Evolutionary conservation across 1,140 invertebrate species (phyloP).

Genomic region (Mercenaria mercenaria): DNA sequence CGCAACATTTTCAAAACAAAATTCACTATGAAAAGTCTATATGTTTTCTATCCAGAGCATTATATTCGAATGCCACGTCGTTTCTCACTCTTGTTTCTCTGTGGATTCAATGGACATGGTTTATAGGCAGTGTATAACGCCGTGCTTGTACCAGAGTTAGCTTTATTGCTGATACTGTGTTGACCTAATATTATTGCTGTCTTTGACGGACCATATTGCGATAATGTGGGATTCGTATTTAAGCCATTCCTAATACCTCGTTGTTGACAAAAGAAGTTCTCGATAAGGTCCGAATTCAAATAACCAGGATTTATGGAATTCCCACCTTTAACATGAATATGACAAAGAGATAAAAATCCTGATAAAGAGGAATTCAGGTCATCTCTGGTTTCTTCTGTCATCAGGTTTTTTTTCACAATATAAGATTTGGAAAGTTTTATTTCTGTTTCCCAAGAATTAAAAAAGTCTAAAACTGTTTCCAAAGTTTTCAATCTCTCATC

Average conservation of each 20-base stretch:
- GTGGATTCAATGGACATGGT: background rate
- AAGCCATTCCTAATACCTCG: conserved; percentile 63
- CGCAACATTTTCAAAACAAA: no score
- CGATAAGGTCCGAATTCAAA: no score
- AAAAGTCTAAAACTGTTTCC: background rate
- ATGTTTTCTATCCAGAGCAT: no score
- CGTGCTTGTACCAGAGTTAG: conserved; percentile 40
- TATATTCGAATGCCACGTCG: no score
- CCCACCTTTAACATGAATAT: no score
- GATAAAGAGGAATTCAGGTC: background rate
- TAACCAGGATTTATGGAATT: no score
- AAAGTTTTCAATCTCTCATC: background rate
- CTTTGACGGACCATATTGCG: conserved; percentile 60
- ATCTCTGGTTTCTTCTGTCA: conserved; percentile 25
- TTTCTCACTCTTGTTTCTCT: background rate
- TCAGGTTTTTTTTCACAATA: conserved; percentile 3
- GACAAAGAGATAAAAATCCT: no score
- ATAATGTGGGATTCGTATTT: conserved; percentile 63
- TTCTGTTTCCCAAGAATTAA: conserved; percentile 17
- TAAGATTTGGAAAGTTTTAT: background rate
- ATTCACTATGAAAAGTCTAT: no score
- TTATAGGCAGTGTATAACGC: conserved; percentile 21
- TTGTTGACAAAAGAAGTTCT: conserved; percentile 59
- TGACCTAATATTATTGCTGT: conserved; percentile 61
- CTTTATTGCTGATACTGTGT: conserved; percentile 19